These are phyloP conservation scores for Dallia pectoralis DNA, from an alignment of 2,797 vertebrate genomes.

Conservation along the genomic window DNA sequence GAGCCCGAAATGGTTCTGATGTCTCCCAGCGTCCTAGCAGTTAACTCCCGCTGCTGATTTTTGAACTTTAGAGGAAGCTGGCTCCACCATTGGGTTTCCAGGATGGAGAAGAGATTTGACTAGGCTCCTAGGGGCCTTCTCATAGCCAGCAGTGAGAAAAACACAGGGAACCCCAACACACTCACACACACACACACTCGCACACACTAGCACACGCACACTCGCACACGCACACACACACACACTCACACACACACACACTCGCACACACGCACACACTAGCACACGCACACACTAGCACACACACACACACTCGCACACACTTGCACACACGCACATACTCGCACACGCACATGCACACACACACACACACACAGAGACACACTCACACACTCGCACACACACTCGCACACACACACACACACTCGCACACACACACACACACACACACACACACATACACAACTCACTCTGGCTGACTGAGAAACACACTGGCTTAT, in stretches of 20 bases:
- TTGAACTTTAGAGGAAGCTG: no score
- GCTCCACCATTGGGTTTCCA: no score
- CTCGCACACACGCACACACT: no score
- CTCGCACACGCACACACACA: conserved; percentile 13
- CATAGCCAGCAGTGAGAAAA: not conserved
- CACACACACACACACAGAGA: no score
- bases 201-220: not conserved
- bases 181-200: not conserved
- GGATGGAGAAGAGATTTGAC: no score
- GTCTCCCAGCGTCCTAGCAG: conserved; percentile 25
- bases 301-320: not conserved
- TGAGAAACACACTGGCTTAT: conserved; percentile 5
- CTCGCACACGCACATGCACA: conserved; percentile 8
- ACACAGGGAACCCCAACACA: conserved; percentile 20
- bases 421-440: not conserved
- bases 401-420: not conserved
- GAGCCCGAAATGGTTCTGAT: conserved; percentile 33
- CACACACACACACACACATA: conserved; percentile 1
- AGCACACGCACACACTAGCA: no score
- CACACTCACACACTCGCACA: no score
- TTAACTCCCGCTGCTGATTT: not conserved
- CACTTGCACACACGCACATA: not conserved
- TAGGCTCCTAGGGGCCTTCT: not conserved
- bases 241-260: no score
- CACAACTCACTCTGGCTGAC: conserved; percentile 16